Evolutionary conservation across 1,140 invertebrate species (phyloP), one percentile per base, ranked within the genome.

Genomic region (Drosophila virilis): DNA sequence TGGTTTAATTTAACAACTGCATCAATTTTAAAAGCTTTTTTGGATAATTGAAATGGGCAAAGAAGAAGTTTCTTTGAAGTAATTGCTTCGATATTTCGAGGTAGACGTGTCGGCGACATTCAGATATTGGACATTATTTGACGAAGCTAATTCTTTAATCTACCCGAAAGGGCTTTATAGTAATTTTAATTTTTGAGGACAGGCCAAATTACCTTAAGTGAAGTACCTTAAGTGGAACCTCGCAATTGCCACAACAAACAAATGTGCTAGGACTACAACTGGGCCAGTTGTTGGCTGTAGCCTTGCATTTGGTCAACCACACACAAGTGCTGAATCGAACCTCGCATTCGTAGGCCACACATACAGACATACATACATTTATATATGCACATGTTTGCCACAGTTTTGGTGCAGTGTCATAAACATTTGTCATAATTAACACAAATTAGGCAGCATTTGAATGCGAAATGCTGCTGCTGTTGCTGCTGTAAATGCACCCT

Each of bases 371-470:
- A 46, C 5, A 13, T 12, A 15, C 3, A 52, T 37, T 15, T n/a
- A 33, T 22, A n/a, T 13, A 42, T n/a, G 2, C 6, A n/a, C 12
- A 38, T 13, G 9, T 15, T 45, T 28, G 55, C 28, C 38, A 50
- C 65, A 59, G 46, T 51, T 68, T 32, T 62, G 66, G 13, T 28
- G 52, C 28, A 55, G 43, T 66, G 37, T 51, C 54, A 35, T 65
- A 58, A 66, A 66, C 68, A 70, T 67, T 67, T 72, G 70, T 72
- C 62, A 67, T 72, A 72, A 72, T 66, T 59, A 72, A 72, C 54
- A 59, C 62, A 66, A 66, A 72, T 72, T 72, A 66, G 61, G 69
- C 54, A 52, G 62, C 69, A 65, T 55, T 70, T 70, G 42, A 70
- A 70, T 55, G 42, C 8, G 40, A 61, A 54, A 61, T 8, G 46